These are phyloP conservation scores for Danio tinwini DNA, from an alignment of 2,797 vertebrate genomes.

Conservation along the genomic window DNA sequence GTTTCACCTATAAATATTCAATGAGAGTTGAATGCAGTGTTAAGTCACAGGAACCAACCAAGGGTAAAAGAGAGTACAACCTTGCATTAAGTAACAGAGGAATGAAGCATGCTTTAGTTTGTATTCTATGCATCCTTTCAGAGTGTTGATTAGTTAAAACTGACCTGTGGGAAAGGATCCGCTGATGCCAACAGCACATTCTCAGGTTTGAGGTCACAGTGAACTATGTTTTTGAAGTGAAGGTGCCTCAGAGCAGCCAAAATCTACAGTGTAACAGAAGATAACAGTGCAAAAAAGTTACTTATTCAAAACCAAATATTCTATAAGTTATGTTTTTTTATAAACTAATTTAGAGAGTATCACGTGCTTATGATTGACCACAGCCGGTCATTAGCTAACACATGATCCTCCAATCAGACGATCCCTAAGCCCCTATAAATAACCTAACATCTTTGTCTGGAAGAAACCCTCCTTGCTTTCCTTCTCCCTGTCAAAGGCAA, in stretches of 20 bases:
- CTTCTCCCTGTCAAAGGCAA: too few relatives aligned
- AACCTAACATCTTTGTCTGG: too few relatives aligned
- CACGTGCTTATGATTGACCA: too few relatives aligned
- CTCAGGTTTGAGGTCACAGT: slow-evolving; percentile 92
- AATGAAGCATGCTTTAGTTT: neutral
- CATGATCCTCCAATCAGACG: too few relatives aligned
- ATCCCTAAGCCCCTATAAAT: too few relatives aligned
- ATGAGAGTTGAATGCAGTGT: slow-evolving; percentile 58
- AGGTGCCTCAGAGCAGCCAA: slow-evolving; percentile 88
- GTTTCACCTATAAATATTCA: slow-evolving; percentile 80
- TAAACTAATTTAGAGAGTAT: too few relatives aligned
- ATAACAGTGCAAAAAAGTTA: neutral
- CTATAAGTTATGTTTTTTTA: too few relatives aligned
- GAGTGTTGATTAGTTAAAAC: neutral
- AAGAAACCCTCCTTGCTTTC: too few relatives aligned
- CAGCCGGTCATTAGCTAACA: too few relatives aligned
- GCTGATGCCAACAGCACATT: slow-evolving; percentile 86
- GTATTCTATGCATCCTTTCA: neutral
- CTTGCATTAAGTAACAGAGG: neutral
- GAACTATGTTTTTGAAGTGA: slow-evolving; percentile 93
- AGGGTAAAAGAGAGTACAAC: neutral
- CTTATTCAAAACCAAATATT: too few relatives aligned
- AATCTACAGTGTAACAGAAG: slow-evolving; percentile 73
- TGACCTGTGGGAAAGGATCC: slow-evolving; percentile 81
- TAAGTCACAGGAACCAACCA: neutral